These are phyloP conservation scores for Diacarnus erythraeanus DNA, from an alignment of 37 sponge, comb jelly and placozoan genomes.

Conservation along the genomic window DNA sequence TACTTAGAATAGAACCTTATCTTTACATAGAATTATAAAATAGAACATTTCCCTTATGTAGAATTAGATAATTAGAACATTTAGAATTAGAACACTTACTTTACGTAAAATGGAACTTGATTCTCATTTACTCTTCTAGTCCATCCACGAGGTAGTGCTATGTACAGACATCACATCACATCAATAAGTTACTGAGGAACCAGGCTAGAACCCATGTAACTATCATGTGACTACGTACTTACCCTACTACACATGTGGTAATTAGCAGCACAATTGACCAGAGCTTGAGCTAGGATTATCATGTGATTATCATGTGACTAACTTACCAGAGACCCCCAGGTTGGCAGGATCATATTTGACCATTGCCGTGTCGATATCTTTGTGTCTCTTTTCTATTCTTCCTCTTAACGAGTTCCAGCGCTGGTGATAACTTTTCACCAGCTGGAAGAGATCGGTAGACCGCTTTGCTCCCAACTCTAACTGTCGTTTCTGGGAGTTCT, in stretches of 20 bases:
- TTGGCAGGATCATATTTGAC: constrained; percentile 31
- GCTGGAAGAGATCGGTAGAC: constrained; percentile 36
- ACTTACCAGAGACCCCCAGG: constrained; percentile 21
- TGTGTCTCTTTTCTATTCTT: background rate
- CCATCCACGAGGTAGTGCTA: constrained; percentile 72
- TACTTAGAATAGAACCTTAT: too few species aligned
- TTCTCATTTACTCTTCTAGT: constrained; percentile 29
- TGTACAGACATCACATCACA: too few species aligned
- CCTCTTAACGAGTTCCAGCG: constrained; percentile 49
- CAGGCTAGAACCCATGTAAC: background rate
- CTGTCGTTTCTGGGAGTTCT: constrained; percentile 39
- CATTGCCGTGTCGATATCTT: constrained; percentile 29
- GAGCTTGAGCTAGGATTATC: background rate
- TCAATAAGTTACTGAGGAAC: background rate
- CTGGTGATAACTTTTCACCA: constrained; percentile 52
- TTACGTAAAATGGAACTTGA: constrained; percentile 41
- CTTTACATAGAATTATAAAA: too few species aligned
- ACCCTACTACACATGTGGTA: too few species aligned
- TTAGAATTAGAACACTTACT: constrained; percentile 2
- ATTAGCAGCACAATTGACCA: too few species aligned
- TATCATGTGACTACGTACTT: background rate
- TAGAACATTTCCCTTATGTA: too few species aligned
- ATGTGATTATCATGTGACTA: constrained; percentile 1
- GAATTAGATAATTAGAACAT: background rate
- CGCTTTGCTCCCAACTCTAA: constrained; percentile 22